Conservation (phyloP, 2,888 invertebrate genomes). For the Perizoma flavofasciatum region DNA sequence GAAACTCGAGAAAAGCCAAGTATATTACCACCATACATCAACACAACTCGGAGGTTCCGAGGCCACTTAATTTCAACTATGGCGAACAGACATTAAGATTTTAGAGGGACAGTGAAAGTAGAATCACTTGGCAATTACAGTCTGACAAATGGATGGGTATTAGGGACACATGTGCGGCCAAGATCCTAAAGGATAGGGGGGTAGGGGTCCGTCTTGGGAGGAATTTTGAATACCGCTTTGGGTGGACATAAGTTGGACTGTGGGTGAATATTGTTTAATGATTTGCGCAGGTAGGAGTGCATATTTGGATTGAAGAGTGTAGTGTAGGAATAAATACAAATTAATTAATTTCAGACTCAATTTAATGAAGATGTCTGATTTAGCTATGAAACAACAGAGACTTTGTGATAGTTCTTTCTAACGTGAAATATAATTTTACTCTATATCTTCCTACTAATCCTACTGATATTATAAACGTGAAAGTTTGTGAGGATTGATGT, state of each 20-base stretch:
- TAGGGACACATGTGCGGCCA: conserved; percentile 78
- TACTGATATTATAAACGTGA: too few species aligned
- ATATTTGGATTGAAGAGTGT: too few species aligned
- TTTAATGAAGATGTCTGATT: too few species aligned
- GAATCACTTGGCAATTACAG: conserved; percentile 81
- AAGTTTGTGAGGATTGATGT: too few species aligned
- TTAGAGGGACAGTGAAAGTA: conserved; percentile 77
- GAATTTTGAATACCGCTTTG: conserved; percentile 21
- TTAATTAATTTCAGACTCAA: too few species aligned
- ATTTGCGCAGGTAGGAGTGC: conserved; percentile 3
- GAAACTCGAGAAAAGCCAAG: not conserved
- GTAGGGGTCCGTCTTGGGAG: conserved; percentile 28
- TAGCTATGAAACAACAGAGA: too few species aligned
- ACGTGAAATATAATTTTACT: too few species aligned
- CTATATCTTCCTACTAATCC: too few species aligned
- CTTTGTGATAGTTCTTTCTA: too few species aligned
- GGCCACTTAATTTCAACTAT: conserved; percentile 46
- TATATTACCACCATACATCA: conserved; percentile 37
- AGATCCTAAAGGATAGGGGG: conserved; percentile 46
- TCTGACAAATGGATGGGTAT: conserved; percentile 82
- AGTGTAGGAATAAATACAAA: too few species aligned
- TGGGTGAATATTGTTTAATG: conserved; percentile 20
- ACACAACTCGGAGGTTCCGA: conserved; percentile 28
- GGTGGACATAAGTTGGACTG: conserved; percentile 30
- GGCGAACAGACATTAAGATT: conserved; percentile 76